phyloP scores from a whole-genome alignment of 2,888 invertebrate genomes.

The Polymixis flavicincta region DNA sequence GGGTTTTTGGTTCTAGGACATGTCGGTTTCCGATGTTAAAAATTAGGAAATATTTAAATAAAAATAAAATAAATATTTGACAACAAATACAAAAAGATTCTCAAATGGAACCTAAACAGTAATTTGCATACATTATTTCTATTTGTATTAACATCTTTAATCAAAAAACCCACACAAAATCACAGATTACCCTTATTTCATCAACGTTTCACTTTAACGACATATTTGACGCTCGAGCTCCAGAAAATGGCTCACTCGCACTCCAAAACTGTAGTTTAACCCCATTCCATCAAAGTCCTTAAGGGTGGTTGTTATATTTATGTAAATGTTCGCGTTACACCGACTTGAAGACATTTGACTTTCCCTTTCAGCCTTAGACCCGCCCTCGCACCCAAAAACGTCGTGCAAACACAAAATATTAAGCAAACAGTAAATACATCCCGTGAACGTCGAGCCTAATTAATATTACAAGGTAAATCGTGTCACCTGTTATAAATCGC shows the following conservation, averaged over 20 bases:
- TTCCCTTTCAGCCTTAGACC: conserved; percentile 31
- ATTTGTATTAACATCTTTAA: conserved; percentile 37
- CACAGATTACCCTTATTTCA: conserved; percentile 47
- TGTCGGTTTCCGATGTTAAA: no score
- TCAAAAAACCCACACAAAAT: conserved; percentile 42
- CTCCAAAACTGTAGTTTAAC: conserved; percentile 58
- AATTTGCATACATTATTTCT: neutral
- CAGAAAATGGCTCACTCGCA: conserved; percentile 44
- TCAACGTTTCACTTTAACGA: conserved; percentile 50
- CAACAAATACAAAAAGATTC: conserved; percentile 14
- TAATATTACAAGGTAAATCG: conserved; percentile 45
- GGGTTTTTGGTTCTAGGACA: no score
- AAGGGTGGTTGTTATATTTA: conserved; percentile 60
- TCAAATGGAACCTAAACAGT: neutral
- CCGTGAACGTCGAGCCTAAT: conserved; percentile 46
- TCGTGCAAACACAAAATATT: conserved; percentile 45
- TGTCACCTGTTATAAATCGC: conserved; percentile 46
- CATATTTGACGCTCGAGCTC: conserved; percentile 35
- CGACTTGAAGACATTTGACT: conserved; percentile 59
- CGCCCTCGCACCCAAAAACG: conserved; percentile 21
- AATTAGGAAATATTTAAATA: no score
- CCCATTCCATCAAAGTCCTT: conserved; percentile 58
- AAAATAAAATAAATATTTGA: no score
- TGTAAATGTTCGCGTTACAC: conserved; percentile 58
- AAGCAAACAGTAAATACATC: conserved; percentile 50